Evolutionary conservation across 2,113 vertebrate species (phyloP), one percentile per base, ranked within the genome.

Genomic region (Passer domesticus): DNA sequence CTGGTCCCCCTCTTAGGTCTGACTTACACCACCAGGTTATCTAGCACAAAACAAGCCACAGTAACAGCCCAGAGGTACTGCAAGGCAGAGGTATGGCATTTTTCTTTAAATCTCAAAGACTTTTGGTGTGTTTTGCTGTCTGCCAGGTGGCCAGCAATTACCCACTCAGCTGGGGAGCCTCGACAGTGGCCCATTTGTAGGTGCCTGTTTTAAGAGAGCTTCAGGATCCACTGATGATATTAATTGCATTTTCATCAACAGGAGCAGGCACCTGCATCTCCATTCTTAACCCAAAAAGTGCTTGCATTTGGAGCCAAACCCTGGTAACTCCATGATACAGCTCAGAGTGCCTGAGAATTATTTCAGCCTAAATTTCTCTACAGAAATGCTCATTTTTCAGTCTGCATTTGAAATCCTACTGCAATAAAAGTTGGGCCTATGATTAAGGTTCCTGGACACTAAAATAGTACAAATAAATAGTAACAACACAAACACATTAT

Each of bases 341-440:
- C 44, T 76, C 62, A 39, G 37, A 63, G 52, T 13, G 10, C 58
- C 30, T 75, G 81, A 84, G 33, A 69, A 52, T 33, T 59, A 39
- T 47, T 87, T 64, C 76, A 81, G 11, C 30, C 25, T 47, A 39
- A 76, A 74, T 20, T 1, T 5, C 41, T 73, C 59, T 59, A 63
- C 12, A 92, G 55, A 89, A 93, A 69, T 24, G 43, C 4, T 62
- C 35, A 78, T 86, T 94, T 96, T 93, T 90, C 89, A 83, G 80
- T 87, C 89, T 89, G 47, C 39, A 52, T 89, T 70, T 63, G 59
- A 93, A 78, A 77, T 41, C 33, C 55, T 78, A 37, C 41, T 52
- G 70, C 60, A 89, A 49, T n/a, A 77, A 30, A 83, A 52, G 59
- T 12, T 89, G 73, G 47, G 22, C 8, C 47, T 33, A 20, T 68